Percentiles rank a stretch among this genome's conserved stretches.
Evolutionary conservation across 2,797 vertebrate species (phyloP).

Genomic region (Sebastes dallii): DNA sequence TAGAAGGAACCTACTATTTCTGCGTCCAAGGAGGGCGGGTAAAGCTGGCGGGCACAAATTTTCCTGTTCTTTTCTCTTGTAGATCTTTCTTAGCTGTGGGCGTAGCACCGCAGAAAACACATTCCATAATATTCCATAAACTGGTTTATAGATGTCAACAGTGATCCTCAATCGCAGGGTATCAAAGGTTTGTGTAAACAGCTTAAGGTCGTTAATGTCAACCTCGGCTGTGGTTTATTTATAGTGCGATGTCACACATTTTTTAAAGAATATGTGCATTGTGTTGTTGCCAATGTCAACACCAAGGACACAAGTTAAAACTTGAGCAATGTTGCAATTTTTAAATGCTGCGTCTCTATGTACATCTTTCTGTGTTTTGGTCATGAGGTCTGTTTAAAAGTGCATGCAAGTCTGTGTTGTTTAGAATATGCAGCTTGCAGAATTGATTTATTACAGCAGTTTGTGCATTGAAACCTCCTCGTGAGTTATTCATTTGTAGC

Average conservation of each 20-base stretch:
- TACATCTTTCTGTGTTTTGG: background rate
- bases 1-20: constrained; percentile 47
- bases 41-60: constrained; percentile 55
- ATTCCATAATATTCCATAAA: constrained; percentile 65
- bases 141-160: constrained; percentile 41
- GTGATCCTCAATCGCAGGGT: constrained; percentile 33
- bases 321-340: background rate
- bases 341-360: background rate
- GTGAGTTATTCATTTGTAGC: constrained; percentile 59
- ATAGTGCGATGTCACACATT: background rate
- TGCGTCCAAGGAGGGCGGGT: constrained; percentile 35
- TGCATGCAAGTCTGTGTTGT: background rate
- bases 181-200: constrained; percentile 59
- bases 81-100: constrained; percentile 41
- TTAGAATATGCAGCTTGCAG: constrained; percentile 9
- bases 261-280: background rate
- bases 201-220: constrained; percentile 20
- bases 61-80: constrained; percentile 32
- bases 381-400: background rate
- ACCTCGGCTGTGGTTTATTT: background rate
- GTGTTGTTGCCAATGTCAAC: background rate
- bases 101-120: constrained; percentile 36
- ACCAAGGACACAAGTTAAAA: background rate
- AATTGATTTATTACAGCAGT: constrained; percentile 42
- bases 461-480: constrained; percentile 52